These are phyloP conservation scores for Amphiura filiformis DNA, from an alignment of 35 echinoderm and acorn worm genomes.

Conservation along the genomic window DNA sequence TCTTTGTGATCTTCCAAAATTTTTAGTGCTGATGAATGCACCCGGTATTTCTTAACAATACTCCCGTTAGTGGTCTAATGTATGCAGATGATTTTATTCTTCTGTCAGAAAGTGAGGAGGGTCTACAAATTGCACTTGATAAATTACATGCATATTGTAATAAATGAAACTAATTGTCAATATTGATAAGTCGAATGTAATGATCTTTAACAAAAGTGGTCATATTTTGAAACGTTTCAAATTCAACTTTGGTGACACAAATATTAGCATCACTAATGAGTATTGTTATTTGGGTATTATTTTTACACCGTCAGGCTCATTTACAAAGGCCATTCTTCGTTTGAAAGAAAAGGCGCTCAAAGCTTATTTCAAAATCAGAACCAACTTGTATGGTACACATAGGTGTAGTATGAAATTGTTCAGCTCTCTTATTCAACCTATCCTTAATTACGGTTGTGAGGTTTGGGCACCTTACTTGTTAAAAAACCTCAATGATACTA, in stretches of 20 bases:
- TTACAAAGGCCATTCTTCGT: too few species aligned
- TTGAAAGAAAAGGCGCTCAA: too few species aligned
- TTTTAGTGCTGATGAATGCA: neutral
- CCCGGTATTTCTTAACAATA: neutral
- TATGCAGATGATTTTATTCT: constrained; percentile 38
- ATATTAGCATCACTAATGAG: too few species aligned
- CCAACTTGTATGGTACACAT: too few species aligned
- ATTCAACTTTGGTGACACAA: neutral
- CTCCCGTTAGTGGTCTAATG: neutral
- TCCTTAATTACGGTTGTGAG: too few species aligned
- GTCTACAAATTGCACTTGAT: neutral
- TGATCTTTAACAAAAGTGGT: constrained; percentile 11
- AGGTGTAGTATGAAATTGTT: too few species aligned
- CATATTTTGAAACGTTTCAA: neutral
- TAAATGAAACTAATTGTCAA: neutral
- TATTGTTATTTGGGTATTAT: too few species aligned
- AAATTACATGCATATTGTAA: neutral
- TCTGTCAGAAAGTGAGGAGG: neutral
- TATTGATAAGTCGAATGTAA: neutral
- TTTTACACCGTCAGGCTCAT: too few species aligned
- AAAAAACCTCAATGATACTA: too few species aligned
- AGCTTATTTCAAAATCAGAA: too few species aligned
- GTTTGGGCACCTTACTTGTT: too few species aligned
- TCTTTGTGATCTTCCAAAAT: neutral
- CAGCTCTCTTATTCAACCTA: too few species aligned